phyloP scores from a whole-genome alignment of 2,888 invertebrate genomes.

The Hirtodrosophila histrioides region DNA sequence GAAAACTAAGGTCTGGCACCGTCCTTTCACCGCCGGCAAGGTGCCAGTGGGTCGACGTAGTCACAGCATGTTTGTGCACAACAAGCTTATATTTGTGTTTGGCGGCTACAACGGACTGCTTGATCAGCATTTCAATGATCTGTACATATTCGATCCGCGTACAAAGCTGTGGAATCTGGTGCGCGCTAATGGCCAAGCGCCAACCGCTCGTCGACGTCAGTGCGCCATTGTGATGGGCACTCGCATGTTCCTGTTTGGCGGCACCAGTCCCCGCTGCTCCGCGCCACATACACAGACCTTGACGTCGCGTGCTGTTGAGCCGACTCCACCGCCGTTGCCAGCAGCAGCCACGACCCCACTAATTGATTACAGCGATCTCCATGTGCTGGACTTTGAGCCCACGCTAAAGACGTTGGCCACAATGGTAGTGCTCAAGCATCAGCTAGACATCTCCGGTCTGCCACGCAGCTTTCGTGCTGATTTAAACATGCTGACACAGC shows the following conservation, averaged over 20 bases:
- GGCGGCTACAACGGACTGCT: slow-evolving; percentile 94
- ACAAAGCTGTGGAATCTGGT: slow-evolving; percentile 87
- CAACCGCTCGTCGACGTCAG: slow-evolving; percentile 89
- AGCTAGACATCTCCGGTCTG: slow-evolving; percentile 87
- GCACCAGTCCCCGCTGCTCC: slow-evolving; percentile 89
- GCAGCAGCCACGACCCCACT: slow-evolving; percentile 77
- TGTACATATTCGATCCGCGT: slow-evolving; percentile 89
- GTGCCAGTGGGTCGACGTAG: slow-evolving; percentile 93
- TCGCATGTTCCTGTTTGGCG: slow-evolving; percentile 93
- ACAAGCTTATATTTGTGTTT: slow-evolving; percentile 92
- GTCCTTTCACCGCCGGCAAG: slow-evolving; percentile 86
- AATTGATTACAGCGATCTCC: slow-evolving; percentile 92
- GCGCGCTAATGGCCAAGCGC: slow-evolving; percentile 86
- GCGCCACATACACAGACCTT: not conserved
- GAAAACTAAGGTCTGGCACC: slow-evolving; percentile 88
- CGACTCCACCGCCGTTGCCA: slow-evolving; percentile 1
- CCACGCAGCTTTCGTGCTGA: slow-evolving; percentile 84
- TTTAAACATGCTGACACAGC: slow-evolving; percentile 88
- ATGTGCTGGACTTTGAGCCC: slow-evolving; percentile 92
- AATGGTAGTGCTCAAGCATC: slow-evolving; percentile 87
- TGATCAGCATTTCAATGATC: slow-evolving; percentile 92
- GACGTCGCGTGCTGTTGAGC: slow-evolving; percentile 13
- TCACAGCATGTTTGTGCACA: slow-evolving; percentile 94
- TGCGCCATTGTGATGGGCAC: slow-evolving; percentile 91
- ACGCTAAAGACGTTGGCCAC: slow-evolving; percentile 90